These are phyloP conservation scores for Paraescarpia echinospica DNA, from an alignment of 1,140 invertebrate species.

Conservation along the genomic window DNA sequence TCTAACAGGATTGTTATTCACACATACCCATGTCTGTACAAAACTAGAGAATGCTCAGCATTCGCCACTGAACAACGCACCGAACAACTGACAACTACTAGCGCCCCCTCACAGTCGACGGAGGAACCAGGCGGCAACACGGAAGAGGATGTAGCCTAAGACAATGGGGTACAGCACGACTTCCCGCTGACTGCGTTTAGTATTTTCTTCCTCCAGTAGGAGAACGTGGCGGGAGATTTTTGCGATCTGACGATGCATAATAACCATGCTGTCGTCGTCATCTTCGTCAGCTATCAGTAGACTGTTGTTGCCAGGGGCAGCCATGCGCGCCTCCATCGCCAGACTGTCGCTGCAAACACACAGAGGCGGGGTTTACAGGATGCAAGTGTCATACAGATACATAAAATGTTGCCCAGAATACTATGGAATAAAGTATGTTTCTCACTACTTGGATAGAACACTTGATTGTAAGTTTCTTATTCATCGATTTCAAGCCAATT, in stretches of 20 bases:
- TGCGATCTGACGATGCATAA: slow-evolving; percentile 2
- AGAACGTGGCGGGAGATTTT: slow-evolving; percentile 17
- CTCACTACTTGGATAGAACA: too few species aligned
- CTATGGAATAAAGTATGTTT: too few species aligned
- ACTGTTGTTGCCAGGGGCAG: slow-evolving; percentile 10
- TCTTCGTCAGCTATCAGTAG: slow-evolving; percentile 20
- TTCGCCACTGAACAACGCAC: neutral
- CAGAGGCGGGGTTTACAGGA: too few species aligned
- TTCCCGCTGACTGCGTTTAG: slow-evolving; percentile 12
- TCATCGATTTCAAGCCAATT: too few species aligned
- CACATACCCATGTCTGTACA: neutral
- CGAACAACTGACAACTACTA: neutral
- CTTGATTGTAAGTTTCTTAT: too few species aligned
- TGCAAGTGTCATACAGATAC: too few species aligned
- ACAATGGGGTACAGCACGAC: slow-evolving; percentile 19
- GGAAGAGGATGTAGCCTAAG: slow-evolving; percentile 17
- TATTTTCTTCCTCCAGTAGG: slow-evolving; percentile 20
- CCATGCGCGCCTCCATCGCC: neutral
- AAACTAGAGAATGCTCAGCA: neutral
- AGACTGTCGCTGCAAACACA: slow-evolving; percentile 22
- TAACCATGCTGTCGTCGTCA: neutral
- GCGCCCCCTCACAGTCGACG: neutral
- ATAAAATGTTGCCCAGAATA: too few species aligned
- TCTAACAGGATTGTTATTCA: neutral
- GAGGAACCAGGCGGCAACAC: slow-evolving; percentile 12